phyloP scores from a whole-genome alignment of 2,888 invertebrate species.

The Epiblema foenella region DNA sequence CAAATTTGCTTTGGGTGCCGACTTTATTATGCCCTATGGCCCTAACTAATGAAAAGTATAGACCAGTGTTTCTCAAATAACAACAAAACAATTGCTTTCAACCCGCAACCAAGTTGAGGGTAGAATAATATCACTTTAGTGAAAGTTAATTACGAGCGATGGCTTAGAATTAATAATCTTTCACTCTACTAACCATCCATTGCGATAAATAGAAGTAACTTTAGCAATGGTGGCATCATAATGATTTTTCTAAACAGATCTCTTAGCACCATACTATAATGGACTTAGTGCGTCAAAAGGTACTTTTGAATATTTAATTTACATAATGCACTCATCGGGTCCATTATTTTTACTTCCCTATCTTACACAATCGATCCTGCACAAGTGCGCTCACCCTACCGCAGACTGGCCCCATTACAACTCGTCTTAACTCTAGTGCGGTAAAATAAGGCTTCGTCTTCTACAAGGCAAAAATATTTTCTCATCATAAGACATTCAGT shows the following conservation, averaged over 20 bases:
- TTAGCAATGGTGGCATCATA: slow-evolving; percentile 61
- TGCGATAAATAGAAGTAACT: slow-evolving; percentile 52
- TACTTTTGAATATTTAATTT: slow-evolving; percentile 30
- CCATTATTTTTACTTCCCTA: slow-evolving; percentile 33
- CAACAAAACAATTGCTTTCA: slow-evolving; percentile 46
- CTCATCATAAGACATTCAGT: slow-evolving; percentile 55
- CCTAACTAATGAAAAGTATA: slow-evolving; percentile 67
- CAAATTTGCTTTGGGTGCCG: slow-evolving; percentile 80
- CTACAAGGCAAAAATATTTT: slow-evolving; percentile 67
- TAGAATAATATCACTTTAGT: slow-evolving; percentile 45
- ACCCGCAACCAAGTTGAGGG: slow-evolving; percentile 57
- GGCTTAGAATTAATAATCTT: slow-evolving; percentile 60
- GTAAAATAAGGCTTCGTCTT: slow-evolving; percentile 71
- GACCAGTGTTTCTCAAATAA: slow-evolving; percentile 84
- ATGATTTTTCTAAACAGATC: slow-evolving; percentile 72
- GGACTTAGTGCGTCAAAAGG: slow-evolving; percentile 37
- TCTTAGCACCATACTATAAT: slow-evolving; percentile 75
- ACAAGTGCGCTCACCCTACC: slow-evolving; percentile 50
- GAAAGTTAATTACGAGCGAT: slow-evolving; percentile 59
- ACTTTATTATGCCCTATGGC: slow-evolving; percentile 68
- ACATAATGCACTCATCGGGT: slow-evolving; percentile 25
- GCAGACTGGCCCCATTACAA: slow-evolving; percentile 73
- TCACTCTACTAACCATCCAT: slow-evolving; percentile 61
- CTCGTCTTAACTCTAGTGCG: slow-evolving; percentile 70
- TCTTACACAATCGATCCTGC: slow-evolving; percentile 21